Evolutionary conservation across 2,888 invertebrate genomes (phyloP).

Genomic region (Cosmia trapezina): DNA sequence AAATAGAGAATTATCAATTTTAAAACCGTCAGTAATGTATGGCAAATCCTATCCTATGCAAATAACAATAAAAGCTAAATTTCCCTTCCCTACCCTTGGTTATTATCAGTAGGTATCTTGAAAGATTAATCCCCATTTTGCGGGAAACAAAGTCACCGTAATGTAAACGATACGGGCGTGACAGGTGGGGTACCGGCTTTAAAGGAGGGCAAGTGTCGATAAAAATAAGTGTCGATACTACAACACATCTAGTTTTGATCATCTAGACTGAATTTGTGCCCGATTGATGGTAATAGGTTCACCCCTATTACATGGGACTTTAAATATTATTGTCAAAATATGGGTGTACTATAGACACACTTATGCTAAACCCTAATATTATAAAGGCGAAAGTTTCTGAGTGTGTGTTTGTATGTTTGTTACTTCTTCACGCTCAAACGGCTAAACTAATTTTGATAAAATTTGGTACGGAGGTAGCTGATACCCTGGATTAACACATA

Average conservation of each 20-base stretch:
- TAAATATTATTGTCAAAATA: no score
- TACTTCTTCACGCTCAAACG: no score
- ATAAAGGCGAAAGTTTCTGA: no score
- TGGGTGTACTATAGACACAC: no score
- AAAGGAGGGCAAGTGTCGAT: slow-evolving; percentile 59
- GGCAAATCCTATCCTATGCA: neutral
- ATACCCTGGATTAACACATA: no score
- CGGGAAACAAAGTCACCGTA: slow-evolving; percentile 75
- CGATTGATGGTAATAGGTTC: no score
- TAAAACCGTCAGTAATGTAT: neutral
- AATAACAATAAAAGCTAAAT: slow-evolving; percentile 34
- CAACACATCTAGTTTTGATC: neutral
- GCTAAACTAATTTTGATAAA: no score
- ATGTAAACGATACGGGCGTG: slow-evolving; percentile 75
- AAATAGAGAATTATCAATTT: no score
- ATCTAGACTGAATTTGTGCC: neutral
- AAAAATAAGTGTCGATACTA: neutral
- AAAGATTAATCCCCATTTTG: slow-evolving; percentile 78
- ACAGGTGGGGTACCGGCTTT: slow-evolving; percentile 67
- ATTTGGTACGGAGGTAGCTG: no score
- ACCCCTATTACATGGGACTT: no score
- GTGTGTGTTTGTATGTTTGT: no score
- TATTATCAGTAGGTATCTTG: slow-evolving; percentile 74
- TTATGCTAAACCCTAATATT: no score
- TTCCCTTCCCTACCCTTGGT: slow-evolving; percentile 40